Base-by-base conservation (phyloP, 2,797 vertebrate species). In the Nyctibius grandis region DNA sequence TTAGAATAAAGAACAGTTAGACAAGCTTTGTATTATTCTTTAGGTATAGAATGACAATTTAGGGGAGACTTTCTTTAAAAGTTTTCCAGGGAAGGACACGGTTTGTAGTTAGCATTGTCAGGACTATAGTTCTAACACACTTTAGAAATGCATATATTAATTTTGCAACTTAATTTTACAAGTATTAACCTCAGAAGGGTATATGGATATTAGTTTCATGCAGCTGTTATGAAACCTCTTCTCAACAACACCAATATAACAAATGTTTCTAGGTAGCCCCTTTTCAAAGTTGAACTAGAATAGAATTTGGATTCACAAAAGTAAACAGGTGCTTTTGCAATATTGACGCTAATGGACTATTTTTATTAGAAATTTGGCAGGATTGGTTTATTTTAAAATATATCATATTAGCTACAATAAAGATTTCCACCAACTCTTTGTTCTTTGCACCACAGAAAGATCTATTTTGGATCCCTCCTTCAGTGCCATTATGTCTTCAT, bases 321-420 rank as follows among this genome's bases (percentile, higher is more conserved):
- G 15, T 42, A 65, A 92, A 61, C 10, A 82, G 34, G 47, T 68
- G 12, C 5, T 69, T 74, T 70, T 74, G 40, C 11, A 3, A 33
- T 84, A 33, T 12, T 86, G 31, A 51, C 2, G 17, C 60, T 76
- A 61, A 60, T 44, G 14, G 20, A 56, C 17, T 51, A 23, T 88
- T 97, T 96, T 97, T 92, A 96, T 95, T 93, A 92, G 89, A 67
- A 89, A 53, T 9, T 36, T 91, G 65, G 74, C 81, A 93, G 51
- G 50, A 84, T 57, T 91, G 51, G 68, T 91, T 96, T 93, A 91
- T 94, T 95, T 96, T 96, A 94, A 97, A 97, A 97, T 95, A 95
- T 86, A 86, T 44, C 23, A 94, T 95, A 95, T 96, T 94, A 97
- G 45, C 47, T 97, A 73, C 75, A 95, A n/a, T 85, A 91, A 96